A percentile compares a stretch with the other conserved stretches of the same genome.
phyloP scores from a whole-genome alignment of 2,113 vertebrate genomes.

The Passer domesticus region DNA sequence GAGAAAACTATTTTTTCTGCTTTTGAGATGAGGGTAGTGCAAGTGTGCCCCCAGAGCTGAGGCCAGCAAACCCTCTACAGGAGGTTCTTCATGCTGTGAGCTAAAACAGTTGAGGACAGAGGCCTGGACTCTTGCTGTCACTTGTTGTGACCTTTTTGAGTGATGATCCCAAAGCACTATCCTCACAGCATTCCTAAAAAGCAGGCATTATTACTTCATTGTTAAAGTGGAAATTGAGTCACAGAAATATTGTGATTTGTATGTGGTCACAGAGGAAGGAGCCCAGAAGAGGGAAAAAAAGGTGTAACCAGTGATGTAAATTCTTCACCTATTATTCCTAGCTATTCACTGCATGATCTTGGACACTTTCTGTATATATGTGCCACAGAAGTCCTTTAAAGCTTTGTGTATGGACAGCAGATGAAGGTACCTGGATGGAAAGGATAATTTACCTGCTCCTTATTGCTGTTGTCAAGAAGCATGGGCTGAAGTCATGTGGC shows the following conservation, averaged over 20 bases:
- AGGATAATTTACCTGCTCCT: background rate
- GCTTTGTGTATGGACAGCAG: accelerated
- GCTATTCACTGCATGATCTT: background rate
- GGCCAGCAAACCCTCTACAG: background rate
- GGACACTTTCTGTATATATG: background rate
- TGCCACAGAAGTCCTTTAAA: background rate
- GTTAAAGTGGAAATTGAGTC: background rate
- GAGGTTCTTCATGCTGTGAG: background rate
- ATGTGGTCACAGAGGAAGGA: background rate
- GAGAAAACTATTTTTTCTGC: background rate
- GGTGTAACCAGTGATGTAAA: background rate
- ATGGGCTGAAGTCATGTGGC: background rate
- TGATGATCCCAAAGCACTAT: background rate
- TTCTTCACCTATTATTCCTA: background rate
- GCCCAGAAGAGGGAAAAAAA: background rate
- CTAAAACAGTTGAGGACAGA: background rate
- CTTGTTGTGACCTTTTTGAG: background rate
- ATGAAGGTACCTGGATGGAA: background rate
- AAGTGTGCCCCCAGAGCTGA: background rate
- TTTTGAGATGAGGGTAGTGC: background rate
- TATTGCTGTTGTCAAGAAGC: background rate
- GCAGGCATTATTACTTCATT: background rate
- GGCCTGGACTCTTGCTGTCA: background rate
- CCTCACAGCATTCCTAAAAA: background rate
- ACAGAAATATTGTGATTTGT: background rate